Base-by-base conservation (phyloP, 2,797 vertebrate species). In the Anguilla pacifica region DNA sequence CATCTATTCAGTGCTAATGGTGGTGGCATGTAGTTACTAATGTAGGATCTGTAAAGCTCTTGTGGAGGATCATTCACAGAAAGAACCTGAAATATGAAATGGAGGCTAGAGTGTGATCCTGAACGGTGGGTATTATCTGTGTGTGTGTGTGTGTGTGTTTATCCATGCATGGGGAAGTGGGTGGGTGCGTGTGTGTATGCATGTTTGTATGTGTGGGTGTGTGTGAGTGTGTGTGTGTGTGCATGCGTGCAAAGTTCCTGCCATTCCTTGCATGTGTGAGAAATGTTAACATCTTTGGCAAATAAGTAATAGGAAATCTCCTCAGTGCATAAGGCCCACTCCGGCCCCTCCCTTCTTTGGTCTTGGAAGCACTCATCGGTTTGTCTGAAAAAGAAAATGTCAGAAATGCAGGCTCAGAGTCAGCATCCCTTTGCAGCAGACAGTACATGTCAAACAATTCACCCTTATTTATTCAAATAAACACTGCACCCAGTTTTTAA, bases 381-480 rank as follows among this genome's bases (percentile, higher is more conserved):
- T 92, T 92, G 93, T 93, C 95, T 96, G 86, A 25, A 89, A 72
- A 77, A 49, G 43, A 79, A 0, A 6, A 85, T 83, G 17, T 70
- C 17, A 91, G 13, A 84, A 28, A 86, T 7, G 28, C 72, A 74
- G 28, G 0, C 59, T 86, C 46, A 87, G 39, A 46, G 11, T 31
- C 51, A 84, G 51, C 51, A n/a, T 11, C 11, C 31, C 74, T 35
- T 10, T 35, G 74, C 9, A 25, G 31, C 31, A 4, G 17, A 15
- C 31, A 79, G 15, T 1, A 77, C 15, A 35, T 17, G 13, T 35
- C 2, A 39, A 2, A 79, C 15, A 17, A 79, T 13, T 35, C 74
- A 77, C 74, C 74, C 17, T 6, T n/a, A n/a, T 67, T n/a, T 67
- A 25, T 13, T 67, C 22, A 67, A 67, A 67, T n/a, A 67, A 67